Evolutionary conservation across 2,888 invertebrate species (phyloP).

Genomic region (Conops quadrifasciatus): DNA sequence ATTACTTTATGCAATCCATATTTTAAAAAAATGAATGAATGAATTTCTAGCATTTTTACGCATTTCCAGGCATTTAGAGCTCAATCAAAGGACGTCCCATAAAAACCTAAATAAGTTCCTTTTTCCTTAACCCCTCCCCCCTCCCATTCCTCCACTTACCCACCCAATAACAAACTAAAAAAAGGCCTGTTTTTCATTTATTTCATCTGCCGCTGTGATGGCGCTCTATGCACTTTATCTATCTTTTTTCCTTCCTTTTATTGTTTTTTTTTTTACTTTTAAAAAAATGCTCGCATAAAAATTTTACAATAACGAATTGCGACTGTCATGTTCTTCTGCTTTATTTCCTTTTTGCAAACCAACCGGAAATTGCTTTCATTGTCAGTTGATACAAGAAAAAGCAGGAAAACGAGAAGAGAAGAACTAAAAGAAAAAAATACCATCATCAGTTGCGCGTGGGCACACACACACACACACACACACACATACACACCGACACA

Average conservation of each 20-base stretch:
- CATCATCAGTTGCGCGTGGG: no score
- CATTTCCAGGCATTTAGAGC: no score
- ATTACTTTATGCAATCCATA: no score
- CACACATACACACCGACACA: neutral
- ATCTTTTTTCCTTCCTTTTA: neutral
- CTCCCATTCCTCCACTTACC: no score
- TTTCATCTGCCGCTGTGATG: slow-evolving; percentile 3
- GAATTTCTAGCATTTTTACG: no score
- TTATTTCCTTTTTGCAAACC: slow-evolving; percentile 9
- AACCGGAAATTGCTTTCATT: slow-evolving; percentile 33
- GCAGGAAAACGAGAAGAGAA: neutral
- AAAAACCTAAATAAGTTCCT: no score
- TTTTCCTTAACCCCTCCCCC: no score
- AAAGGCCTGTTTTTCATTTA: slow-evolving; percentile 11
- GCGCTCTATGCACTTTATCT: no score
- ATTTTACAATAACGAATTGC: slow-evolving; percentile 1
- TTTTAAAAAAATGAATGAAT: no score
- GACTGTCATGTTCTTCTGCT: neutral
- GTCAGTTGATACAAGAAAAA: slow-evolving; percentile 22
- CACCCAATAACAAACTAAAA: no score
- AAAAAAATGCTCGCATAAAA: neutral
- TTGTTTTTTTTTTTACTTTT: slow-evolving; percentile 8
- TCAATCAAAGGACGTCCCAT: no score
- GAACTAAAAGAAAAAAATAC: neutral
- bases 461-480: no score